A percentile compares a stretch with the other conserved stretches of the same genome.
Conservation (phyloP, 2,113 vertebrate species). For the Prunella himalayana region DNA sequence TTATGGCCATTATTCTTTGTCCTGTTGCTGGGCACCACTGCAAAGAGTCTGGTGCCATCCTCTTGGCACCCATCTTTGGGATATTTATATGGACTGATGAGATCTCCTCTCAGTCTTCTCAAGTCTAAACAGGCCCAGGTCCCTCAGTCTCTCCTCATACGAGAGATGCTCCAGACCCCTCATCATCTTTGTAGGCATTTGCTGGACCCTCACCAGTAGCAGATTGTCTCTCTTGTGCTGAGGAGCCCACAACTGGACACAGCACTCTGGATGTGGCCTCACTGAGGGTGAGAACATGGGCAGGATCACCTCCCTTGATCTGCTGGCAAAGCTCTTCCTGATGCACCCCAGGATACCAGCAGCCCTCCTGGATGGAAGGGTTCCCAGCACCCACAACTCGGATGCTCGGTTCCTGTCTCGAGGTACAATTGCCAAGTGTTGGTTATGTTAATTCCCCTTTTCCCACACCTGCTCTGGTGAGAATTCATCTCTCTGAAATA, state of each 20-base stretch:
- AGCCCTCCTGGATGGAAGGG: background rate
- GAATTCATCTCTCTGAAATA: background rate
- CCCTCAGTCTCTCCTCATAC: background rate
- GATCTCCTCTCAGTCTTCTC: background rate
- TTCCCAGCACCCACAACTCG: background rate
- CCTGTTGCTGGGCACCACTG: background rate
- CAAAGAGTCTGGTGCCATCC: background rate
- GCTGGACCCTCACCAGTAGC: background rate
- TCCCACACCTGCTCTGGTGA: accelerated
- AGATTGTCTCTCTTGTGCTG: background rate
- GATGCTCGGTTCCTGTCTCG: accelerated
- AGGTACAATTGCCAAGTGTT: background rate
- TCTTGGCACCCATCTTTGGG: background rate
- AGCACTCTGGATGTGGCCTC: background rate
- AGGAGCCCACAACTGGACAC: background rate
- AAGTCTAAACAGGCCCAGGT: background rate
- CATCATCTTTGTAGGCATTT: background rate
- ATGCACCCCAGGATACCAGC: background rate
- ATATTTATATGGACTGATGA: background rate
- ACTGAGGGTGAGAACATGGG: background rate
- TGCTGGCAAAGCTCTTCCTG: background rate
- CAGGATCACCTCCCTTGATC: background rate
- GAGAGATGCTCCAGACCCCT: background rate
- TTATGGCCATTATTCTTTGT: background rate
- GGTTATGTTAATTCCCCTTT: background rate